These are phyloP conservation scores for Luscinia megarhynchos DNA, from an alignment of 2,797 vertebrate genomes.

Conservation along the genomic window DNA sequence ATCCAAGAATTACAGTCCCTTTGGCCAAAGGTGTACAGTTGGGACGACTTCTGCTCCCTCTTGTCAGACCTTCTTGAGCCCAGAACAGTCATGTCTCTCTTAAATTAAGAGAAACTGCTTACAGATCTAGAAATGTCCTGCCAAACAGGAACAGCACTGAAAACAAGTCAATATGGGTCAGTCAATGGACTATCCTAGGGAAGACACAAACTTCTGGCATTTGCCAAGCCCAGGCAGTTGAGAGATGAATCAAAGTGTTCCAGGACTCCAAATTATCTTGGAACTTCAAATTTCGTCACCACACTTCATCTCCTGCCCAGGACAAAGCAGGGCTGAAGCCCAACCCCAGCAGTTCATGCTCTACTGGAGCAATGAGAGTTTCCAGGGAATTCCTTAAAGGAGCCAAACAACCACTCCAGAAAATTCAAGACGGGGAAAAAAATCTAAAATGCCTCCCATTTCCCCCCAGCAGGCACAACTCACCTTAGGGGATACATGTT, in stretches of 20 bases:
- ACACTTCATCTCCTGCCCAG: conserved; percentile 27
- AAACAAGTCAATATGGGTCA: conserved; percentile 53
- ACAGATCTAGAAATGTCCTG: conserved; percentile 49
- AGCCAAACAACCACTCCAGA: background rate
- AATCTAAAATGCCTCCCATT: background rate
- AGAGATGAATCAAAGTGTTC: conserved; percentile 45
- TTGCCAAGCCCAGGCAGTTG: conserved; percentile 26
- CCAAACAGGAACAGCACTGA: conserved; percentile 40
- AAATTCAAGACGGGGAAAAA: background rate
- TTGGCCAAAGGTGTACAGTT: conserved; percentile 70
- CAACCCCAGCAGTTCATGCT: background rate
- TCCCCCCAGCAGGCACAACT: background rate
- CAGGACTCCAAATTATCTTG: conserved; percentile 23
- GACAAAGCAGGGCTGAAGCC: background rate
- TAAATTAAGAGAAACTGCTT: conserved; percentile 62
- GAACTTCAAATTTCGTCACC: conserved; percentile 30
- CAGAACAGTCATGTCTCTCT: conserved; percentile 52
- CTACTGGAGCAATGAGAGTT: background rate
- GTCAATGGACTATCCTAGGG: background rate
- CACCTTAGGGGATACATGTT: background rate
- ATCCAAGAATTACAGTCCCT: conserved; percentile 70
- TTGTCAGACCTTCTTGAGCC: conserved; percentile 61
- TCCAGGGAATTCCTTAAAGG: background rate
- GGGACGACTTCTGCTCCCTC: conserved; percentile 54
- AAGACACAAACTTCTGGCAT: background rate